Base-by-base conservation (phyloP, 2,113 vertebrate species). In the Chamaetylas fuelleborni region DNA sequence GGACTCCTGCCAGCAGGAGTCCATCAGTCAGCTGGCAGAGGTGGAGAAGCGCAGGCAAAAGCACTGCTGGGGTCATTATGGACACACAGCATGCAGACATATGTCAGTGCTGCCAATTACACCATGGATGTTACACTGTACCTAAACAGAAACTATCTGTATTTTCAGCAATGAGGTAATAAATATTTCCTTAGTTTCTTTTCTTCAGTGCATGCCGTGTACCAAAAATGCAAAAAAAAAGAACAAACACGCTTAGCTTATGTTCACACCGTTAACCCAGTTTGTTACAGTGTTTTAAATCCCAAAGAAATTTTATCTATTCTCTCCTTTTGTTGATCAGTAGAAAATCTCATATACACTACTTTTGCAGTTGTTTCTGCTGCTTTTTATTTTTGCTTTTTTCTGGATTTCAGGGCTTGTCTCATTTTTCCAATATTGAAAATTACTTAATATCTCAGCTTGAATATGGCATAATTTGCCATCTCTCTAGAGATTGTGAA, bases 41-140 rank as follows among this genome's bases (percentile, higher is more conserved):
- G 56, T 65, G 50, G n/a, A 50, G 14, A 1, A 60, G 12, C 1
- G 10, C 17, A 50, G 56, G 38, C 2, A 1, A 79, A 88, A 90
- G 22, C n/a, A 17, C 15, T 88, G n/a, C 22, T 48, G 50, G 31
- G n/a, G 29, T 80, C 66, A 50, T 65, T 50, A 24, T 0, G 0
- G 51, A 43, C 43, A 12, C 14, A 28, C 22, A 20, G 28, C 1
- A 0, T 4, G 8, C 23, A 13, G 12, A 34, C 1, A 4, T 50
- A 29, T 2, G 2, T 7, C 19, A 9, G 28, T 25, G 26, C 43
- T 91, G 26, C 11, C 20, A 53, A 7, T 45, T 51, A 43, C 16
- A 47, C 8, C 7, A 5, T 6, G 48, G 34, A 7, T 26, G 13
- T 40, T 31, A 16, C 8, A 16, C 12, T 73, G 58, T 1, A 0